These are phyloP conservation scores for Sussaba pulchella DNA, from an alignment of 2,888 invertebrate genomes.

Conservation along the genomic window DNA sequence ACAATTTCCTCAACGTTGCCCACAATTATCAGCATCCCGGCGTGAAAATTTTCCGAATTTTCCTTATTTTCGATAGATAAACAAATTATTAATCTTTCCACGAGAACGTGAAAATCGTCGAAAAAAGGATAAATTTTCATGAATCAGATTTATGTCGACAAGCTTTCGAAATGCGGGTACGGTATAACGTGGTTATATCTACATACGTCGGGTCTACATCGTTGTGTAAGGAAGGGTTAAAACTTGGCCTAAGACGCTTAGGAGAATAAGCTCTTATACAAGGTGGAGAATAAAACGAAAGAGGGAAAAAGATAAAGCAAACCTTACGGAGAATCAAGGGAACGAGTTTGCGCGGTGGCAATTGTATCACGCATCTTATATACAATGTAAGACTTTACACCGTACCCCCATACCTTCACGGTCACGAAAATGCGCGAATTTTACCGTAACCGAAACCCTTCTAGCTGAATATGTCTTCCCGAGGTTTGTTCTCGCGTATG, in stretches of 20 bases:
- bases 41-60: too few species aligned
- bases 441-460: too few species aligned
- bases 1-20: too few species aligned
- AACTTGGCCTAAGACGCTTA: conserved; percentile 84
- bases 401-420: conserved; percentile 15
- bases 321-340: conserved; percentile 49
- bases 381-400: conserved; percentile 31
- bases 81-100: background rate
- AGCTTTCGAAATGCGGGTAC: background rate
- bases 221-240: conserved; percentile 77
- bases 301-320: conserved; percentile 53
- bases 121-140: background rate
- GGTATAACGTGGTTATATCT: conserved; percentile 27
- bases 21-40: too few species aligned
- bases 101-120: background rate
- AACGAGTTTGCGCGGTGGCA: conserved; percentile 34
- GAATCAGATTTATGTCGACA: background rate
- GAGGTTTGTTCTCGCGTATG: conserved; percentile 35
- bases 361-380: conserved; percentile 58
- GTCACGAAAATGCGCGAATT: conserved; percentile 31
- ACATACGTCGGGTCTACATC: conserved; percentile 33
- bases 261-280: conserved; percentile 82
- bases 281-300: conserved; percentile 81
- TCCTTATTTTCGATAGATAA: background rate
- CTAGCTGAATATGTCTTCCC: conserved; percentile 39